phyloP scores from a whole-genome alignment of 1,140 invertebrate genomes.

The Ericerus pela region DNA sequence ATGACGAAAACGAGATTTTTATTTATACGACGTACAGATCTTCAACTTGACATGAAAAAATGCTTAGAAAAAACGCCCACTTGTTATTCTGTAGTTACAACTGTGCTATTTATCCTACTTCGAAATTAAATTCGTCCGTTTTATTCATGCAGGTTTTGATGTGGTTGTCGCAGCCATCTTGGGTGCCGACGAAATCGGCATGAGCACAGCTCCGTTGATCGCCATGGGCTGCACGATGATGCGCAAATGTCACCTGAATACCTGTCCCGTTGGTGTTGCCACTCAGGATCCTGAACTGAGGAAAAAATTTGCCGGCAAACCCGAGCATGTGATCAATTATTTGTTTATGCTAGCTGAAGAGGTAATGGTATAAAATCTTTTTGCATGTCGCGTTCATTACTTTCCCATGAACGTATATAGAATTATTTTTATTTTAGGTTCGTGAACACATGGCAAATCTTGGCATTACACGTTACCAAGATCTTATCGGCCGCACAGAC shows the following conservation, averaged over 20 bases:
- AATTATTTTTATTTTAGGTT: conserved; percentile 49
- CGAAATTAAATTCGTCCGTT: too few species aligned
- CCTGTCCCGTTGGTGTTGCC: conserved; percentile 95
- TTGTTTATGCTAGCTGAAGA: conserved; percentile 96
- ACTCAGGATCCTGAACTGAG: conserved; percentile 91
- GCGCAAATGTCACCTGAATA: conserved; percentile 98
- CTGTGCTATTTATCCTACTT: too few species aligned
- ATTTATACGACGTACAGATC: too few species aligned
- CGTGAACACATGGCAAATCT: conserved; percentile 76
- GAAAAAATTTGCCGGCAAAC: conserved; percentile 93
- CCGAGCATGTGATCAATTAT: conserved; percentile 95
- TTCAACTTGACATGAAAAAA: too few species aligned
- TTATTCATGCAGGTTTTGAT: conserved; percentile 79
- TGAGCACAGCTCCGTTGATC: conserved; percentile 94
- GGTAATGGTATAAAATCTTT: conserved; percentile 20
- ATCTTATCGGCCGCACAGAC: conserved; percentile 89
- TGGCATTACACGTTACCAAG: conserved; percentile 78
- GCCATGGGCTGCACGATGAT: conserved; percentile 98
- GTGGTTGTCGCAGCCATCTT: conserved; percentile 89
- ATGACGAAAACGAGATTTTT: too few species aligned
- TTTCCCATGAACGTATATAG: conserved; percentile 2
- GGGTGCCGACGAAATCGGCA: conserved; percentile 98
- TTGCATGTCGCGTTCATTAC: not conserved
- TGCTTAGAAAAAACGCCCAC: too few species aligned
- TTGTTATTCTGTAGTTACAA: too few species aligned